A percentile compares a stretch with the other conserved stretches of the same genome.
These are phyloP conservation scores for Salvelinus sp. DNA, from an alignment of 2,113 vertebrate species.

Conservation along the genomic window DNA sequence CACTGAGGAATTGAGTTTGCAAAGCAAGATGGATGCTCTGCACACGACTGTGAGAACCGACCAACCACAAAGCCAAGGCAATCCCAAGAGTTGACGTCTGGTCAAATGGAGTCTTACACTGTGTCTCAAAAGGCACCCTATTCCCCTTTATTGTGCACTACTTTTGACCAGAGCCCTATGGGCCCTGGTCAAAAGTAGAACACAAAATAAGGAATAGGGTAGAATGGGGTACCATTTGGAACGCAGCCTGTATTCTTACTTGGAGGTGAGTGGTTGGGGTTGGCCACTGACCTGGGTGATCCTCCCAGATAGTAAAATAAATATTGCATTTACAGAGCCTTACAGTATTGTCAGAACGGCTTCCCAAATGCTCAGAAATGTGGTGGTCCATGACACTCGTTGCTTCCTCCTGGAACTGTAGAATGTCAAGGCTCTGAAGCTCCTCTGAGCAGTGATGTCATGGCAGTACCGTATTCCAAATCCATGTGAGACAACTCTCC, in stretches of 20 bases:
- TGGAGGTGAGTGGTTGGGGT: background rate
- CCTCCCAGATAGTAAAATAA: background rate
- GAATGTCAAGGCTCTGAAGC: background rate
- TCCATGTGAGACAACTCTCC: background rate
- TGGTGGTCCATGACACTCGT: background rate
- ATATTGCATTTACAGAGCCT: background rate
- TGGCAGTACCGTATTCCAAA: background rate
- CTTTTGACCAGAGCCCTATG: no score
- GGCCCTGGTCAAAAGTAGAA: no score
- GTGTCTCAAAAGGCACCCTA: background rate
- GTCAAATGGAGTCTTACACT: conserved; percentile 11
- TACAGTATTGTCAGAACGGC: background rate
- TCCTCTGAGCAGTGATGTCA: background rate
- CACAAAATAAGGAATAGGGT: no score
- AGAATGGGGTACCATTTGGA: no score
- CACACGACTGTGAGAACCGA: conserved; percentile 79
- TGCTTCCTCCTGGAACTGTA: background rate
- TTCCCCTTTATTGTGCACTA: no score
- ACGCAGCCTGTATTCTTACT: background rate
- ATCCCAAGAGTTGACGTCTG: conserved; percentile 43
- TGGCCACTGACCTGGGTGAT: background rate
- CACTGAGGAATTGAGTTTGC: conserved; percentile 80
- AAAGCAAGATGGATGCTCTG: conserved; percentile 77
- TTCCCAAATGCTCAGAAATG: background rate
- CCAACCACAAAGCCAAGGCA: conserved; percentile 45